Percentiles rank a stretch among this genome's conserved stretches.
Evolutionary conservation across 1,140 invertebrate species (phyloP).

Genomic region (Psix sp.): DNA sequence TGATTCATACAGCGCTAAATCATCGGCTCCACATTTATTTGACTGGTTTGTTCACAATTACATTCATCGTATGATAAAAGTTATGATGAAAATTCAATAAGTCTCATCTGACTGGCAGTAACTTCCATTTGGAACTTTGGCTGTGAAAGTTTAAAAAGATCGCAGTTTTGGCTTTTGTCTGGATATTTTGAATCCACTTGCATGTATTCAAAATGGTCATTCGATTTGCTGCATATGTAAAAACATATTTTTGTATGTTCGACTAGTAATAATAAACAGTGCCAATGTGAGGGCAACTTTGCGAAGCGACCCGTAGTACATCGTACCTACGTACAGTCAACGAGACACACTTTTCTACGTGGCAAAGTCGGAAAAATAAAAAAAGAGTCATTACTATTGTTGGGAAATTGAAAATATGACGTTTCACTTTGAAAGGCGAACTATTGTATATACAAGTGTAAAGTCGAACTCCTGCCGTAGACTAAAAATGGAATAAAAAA

Average conservation of each 20-base stretch:
- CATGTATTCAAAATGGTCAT: slow-evolving; percentile 7
- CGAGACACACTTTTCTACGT: slow-evolving; percentile 44
- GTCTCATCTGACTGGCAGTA: no score
- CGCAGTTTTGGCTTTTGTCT: not conserved
- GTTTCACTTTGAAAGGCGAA: slow-evolving; percentile 60
- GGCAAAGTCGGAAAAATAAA: not conserved
- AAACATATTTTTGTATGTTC: slow-evolving; percentile 51
- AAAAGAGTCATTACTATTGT: slow-evolving; percentile 44
- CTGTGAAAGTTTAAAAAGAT: no score
- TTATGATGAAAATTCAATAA: no score
- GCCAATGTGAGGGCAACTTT: slow-evolving; percentile 46
- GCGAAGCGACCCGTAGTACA: slow-evolving; percentile 26
- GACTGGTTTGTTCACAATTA: no score
- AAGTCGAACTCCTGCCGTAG: slow-evolving; percentile 55
- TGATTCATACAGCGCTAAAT: no score
- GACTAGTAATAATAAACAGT: slow-evolving; percentile 26
- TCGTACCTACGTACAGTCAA: slow-evolving; percentile 55
- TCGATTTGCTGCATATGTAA: slow-evolving; percentile 26
- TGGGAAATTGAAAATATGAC: slow-evolving; percentile 45
- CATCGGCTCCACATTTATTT: no score
- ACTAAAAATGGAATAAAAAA: slow-evolving; percentile 53
- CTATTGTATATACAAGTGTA: slow-evolving; percentile 70
- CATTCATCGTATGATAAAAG: no score
- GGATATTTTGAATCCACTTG: not conserved
- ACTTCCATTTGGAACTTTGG: no score